These are phyloP conservation scores for Phaenicophaeus curvirostris DNA, from an alignment of 2,797 vertebrate genomes.

Conservation along the genomic window DNA sequence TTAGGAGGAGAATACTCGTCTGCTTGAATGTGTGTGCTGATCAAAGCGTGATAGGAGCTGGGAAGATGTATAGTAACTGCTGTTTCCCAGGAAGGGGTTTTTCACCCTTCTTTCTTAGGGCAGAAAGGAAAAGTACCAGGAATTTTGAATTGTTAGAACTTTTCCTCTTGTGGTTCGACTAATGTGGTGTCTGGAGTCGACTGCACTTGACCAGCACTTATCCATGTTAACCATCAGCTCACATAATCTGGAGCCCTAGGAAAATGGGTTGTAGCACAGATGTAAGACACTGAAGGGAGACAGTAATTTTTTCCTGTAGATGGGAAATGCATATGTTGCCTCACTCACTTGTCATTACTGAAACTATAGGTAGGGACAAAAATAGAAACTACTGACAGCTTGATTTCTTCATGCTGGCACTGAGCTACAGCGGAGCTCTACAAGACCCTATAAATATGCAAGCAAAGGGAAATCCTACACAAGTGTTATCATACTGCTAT, in stretches of 20 bases:
- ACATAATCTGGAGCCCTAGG: constrained; percentile 60
- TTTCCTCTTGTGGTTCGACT: not conserved
- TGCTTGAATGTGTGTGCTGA: not conserved
- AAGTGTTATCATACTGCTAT: constrained; percentile 54
- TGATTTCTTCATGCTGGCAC: constrained; percentile 73
- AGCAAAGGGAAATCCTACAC: constrained; percentile 72
- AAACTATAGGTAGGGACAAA: constrained; percentile 75
- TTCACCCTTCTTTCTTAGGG: not conserved
- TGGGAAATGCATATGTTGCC: constrained; percentile 68
- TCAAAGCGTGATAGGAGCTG: not conserved
- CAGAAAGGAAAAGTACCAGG: not conserved
- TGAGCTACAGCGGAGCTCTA: constrained; percentile 57
- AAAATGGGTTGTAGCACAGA: constrained; percentile 64
- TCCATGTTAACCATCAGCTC: constrained; percentile 61
- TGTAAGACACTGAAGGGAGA: constrained; percentile 35
- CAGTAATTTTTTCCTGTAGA: constrained; percentile 58
- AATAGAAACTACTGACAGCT: constrained; percentile 78
- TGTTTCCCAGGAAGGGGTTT: not conserved
- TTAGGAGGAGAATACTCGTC: constrained; percentile 12
- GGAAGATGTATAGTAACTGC: not conserved
- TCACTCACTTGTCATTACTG: constrained; percentile 68
- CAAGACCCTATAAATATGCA: constrained; percentile 79
- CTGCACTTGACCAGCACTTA: constrained; percentile 57
- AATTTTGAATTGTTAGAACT: not conserved
- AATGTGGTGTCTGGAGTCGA: constrained; percentile 23